These are phyloP conservation scores for Harpagifer antarcticus DNA, from an alignment of 2,797 vertebrate species.

Conservation along the genomic window DNA sequence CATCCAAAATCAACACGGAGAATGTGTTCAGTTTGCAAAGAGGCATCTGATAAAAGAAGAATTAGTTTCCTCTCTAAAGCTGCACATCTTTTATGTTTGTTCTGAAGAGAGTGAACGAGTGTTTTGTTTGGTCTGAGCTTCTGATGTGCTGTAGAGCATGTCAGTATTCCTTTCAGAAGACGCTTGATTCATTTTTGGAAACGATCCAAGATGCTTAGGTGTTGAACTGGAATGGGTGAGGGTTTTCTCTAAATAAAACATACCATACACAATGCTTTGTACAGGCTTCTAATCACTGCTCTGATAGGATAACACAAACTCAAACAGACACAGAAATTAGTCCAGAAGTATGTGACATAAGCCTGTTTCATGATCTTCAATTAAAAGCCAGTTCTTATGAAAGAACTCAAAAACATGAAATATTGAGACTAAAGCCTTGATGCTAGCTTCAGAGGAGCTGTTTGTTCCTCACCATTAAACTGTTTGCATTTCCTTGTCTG, in stretches of 20 bases:
- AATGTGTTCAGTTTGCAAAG: constrained; percentile 39
- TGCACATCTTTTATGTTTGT: constrained; percentile 40
- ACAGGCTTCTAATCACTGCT: constrained; percentile 26
- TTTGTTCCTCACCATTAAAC: constrained; percentile 14
- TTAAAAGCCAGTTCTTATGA: not conserved
- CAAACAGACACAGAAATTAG: not conserved
- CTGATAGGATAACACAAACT: not conserved
- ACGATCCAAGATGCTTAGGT: constrained; percentile 45
- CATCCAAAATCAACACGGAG: constrained; percentile 69
- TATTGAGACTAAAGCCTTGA: not conserved
- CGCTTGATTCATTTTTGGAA: constrained; percentile 57
- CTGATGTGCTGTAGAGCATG: constrained; percentile 26
- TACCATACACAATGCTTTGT: constrained; percentile 4
- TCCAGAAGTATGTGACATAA: not conserved
- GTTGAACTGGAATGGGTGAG: constrained; percentile 27
- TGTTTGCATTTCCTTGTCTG: constrained; percentile 35
- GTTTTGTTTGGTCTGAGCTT: constrained; percentile 69
- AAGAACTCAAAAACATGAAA: not conserved
- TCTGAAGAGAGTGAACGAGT: constrained; percentile 31
- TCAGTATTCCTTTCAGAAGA: constrained; percentile 34
- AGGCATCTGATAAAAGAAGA: constrained; percentile 56
- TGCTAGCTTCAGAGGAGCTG: constrained; percentile 1
- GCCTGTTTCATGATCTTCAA: not conserved
- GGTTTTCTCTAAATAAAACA: constrained; percentile 32
- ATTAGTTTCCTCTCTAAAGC: constrained; percentile 59